Percentiles rank a stretch among this genome's conserved stretches.
Evolutionary conservation across 2,797 vertebrate species (phyloP).

Genomic region (Acridotheres tristis): DNA sequence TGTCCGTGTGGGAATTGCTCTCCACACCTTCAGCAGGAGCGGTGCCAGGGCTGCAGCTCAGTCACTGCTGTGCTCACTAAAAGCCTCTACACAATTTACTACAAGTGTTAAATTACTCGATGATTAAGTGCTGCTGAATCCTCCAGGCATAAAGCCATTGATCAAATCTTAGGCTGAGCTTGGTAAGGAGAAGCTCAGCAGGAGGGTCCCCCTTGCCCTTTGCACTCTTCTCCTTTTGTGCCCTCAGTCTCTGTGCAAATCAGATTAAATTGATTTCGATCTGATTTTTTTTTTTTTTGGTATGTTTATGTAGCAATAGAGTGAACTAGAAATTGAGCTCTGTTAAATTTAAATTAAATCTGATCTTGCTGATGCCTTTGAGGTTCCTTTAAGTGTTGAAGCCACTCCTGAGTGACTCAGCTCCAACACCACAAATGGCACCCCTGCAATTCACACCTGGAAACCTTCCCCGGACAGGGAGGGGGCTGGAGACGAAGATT

Average conservation of each 20-base stretch:
- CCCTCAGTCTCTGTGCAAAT: neutral
- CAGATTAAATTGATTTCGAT: neutral
- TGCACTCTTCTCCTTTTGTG: neutral
- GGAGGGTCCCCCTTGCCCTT: neutral
- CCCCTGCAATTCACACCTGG: rapidly evolving
- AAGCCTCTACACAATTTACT: neutral
- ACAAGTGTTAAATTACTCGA: neutral
- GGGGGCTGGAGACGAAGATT: neutral
- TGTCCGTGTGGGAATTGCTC: neutral
- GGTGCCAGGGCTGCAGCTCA: neutral
- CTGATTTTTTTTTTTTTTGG: neutral
- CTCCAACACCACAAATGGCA: neutral
- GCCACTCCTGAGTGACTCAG: neutral
- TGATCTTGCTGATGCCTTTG: rapidly evolving
- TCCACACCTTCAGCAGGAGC: neutral
- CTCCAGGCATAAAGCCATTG: neutral
- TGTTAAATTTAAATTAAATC: neutral
- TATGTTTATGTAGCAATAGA: rapidly evolving
- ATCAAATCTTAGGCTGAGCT: neutral
- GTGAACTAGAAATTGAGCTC: neutral
- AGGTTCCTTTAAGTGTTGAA: neutral
- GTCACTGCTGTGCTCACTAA: neutral
- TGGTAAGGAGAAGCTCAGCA: neutral
- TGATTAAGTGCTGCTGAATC: neutral
- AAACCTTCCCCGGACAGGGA: rapidly evolving